Conservation (phyloP, 1,140 invertebrate genomes). For the Riptortus pedestris region DNA sequence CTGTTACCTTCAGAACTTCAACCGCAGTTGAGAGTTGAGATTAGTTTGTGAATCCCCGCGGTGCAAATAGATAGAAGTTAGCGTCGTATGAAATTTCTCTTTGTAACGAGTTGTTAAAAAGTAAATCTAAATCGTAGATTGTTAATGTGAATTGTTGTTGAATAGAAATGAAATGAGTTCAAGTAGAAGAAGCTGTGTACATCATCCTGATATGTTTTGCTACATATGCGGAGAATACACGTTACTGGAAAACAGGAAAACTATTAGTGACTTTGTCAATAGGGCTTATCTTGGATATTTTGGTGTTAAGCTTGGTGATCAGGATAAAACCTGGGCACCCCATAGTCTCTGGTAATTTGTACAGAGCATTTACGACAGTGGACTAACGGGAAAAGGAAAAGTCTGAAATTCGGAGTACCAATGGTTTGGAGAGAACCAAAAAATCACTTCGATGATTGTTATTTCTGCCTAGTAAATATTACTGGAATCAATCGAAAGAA, state of each 20-base stretch:
- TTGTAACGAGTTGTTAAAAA: background rate
- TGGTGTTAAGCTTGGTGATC: conserved; percentile 31
- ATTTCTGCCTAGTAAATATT: conserved; percentile 20
- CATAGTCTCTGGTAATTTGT: conserved; percentile 20
- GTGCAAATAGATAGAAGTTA: background rate
- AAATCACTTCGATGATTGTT: conserved; percentile 24
- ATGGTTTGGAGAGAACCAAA: conserved; percentile 22
- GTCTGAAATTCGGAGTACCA: conserved; percentile 18
- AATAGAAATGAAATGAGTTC: background rate
- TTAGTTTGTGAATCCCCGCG: background rate
- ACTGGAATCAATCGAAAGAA: conserved; percentile 4
- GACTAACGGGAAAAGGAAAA: conserved; percentile 20
- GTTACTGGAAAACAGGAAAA: background rate
- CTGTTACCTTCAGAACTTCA: background rate
- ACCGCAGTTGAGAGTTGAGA: background rate
- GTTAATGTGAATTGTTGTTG: background rate
- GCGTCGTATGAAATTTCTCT: background rate
- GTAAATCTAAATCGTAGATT: background rate
- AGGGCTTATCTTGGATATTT: conserved; percentile 24
- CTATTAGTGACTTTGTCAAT: background rate
- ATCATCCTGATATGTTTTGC: conserved; percentile 1
- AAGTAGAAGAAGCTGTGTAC: background rate
- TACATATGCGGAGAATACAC: conserved; percentile 13
- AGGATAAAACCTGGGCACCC: conserved; percentile 30
- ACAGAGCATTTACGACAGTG: conserved; percentile 22